phyloP scores from a whole-genome alignment of 2,797 vertebrate species.

The Dendrocincla tyrannina region DNA sequence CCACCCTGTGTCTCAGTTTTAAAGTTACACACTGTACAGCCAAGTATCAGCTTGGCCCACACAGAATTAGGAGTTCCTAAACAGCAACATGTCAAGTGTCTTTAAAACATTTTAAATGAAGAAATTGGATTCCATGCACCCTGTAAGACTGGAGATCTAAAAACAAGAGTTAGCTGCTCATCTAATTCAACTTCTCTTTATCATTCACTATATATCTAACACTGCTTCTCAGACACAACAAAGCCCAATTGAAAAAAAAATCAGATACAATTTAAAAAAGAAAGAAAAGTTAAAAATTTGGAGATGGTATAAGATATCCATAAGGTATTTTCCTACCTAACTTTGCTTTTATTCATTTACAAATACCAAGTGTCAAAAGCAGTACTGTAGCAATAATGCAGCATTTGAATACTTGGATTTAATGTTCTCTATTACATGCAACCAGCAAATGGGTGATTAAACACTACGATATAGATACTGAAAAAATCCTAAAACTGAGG shows the following conservation, averaged over 20 bases:
- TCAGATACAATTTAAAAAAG: not conserved
- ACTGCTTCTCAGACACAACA: not conserved
- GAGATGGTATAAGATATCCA: not conserved
- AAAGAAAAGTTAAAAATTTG: not conserved
- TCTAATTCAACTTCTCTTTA: not conserved
- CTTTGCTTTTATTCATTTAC: not conserved
- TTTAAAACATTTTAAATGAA: not conserved
- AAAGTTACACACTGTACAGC: not conserved
- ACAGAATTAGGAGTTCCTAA: not conserved
- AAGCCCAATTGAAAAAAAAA: not conserved
- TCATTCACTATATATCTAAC: not conserved
- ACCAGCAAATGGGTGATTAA: constrained; percentile 53
- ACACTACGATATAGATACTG: constrained; percentile 7
- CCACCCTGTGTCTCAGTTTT: not conserved
- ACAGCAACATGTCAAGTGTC: not conserved
- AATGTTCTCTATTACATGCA: not conserved
- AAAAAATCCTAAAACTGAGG: constrained; percentile 50
- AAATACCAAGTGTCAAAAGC: not conserved
- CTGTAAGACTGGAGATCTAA: not conserved
- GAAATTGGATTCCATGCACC: not conserved
- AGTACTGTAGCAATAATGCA: not conserved
- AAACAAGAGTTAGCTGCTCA: not conserved
- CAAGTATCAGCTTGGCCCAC: not conserved
- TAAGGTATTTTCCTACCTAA: not conserved
- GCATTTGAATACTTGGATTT: not conserved